Percentiles rank a stretch among this genome's conserved stretches.
phyloP scores from a whole-genome alignment of 2,888 invertebrate species.

The Calameuta idolon region DNA sequence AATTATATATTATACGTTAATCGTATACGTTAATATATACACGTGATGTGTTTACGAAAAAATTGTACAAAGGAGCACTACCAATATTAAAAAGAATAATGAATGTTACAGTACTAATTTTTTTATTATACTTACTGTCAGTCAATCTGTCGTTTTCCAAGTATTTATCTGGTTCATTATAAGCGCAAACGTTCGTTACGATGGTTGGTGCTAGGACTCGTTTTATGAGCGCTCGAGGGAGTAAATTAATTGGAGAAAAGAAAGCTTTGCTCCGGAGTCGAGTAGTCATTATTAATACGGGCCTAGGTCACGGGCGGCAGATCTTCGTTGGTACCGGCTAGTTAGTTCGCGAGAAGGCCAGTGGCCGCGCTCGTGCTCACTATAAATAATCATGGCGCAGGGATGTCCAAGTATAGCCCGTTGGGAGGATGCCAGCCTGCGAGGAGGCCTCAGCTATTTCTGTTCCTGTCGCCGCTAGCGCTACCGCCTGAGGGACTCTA shows the following conservation, averaged over 20 bases:
- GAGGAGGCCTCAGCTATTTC: slow-evolving; percentile 65
- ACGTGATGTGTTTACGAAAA: background rate
- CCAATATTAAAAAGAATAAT: background rate
- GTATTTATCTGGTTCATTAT: background rate
- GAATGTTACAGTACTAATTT: background rate
- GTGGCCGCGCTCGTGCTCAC: slow-evolving; percentile 70
- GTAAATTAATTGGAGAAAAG: slow-evolving; percentile 29
- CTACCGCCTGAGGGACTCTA: slow-evolving; percentile 51
- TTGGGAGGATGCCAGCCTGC: slow-evolving; percentile 81
- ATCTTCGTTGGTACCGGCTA: slow-evolving; percentile 62
- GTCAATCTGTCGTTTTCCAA: background rate
- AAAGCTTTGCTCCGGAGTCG: slow-evolving; percentile 26
- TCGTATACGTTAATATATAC: background rate
- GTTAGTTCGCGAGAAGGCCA: slow-evolving; percentile 71
- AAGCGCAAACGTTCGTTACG: background rate
- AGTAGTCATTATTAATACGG: slow-evolving; percentile 63
- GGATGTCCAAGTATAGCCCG: slow-evolving; percentile 90
- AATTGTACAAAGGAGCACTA: background rate
- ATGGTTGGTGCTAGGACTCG: background rate
- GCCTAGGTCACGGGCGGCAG: slow-evolving; percentile 70
- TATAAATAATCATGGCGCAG: slow-evolving; percentile 79
- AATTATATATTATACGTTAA: no score
- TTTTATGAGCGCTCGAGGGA: slow-evolving; percentile 32
- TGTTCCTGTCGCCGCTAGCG: slow-evolving; percentile 60
- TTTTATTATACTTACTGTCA: background rate